Evolutionary conservation across 2,797 vertebrate species (phyloP).

Genomic region (Eulemur coronatus): DNA sequence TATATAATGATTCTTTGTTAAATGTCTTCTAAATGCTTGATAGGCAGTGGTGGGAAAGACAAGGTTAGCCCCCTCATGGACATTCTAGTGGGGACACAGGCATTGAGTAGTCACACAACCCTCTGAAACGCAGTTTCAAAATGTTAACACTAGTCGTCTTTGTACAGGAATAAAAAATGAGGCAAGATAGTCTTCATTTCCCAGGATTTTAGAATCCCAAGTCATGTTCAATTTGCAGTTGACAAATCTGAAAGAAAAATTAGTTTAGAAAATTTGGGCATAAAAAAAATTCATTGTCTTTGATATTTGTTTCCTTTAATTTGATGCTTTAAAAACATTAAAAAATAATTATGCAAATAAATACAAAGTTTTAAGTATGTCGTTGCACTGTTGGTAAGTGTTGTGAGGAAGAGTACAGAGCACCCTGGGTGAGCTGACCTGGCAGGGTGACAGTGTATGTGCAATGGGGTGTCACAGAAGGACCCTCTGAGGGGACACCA

Average conservation of each 20-base stretch:
- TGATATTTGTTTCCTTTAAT: neutral
- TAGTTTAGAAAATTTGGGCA: neutral
- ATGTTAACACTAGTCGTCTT: neutral
- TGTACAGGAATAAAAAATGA: neutral
- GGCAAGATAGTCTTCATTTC: neutral
- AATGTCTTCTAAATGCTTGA: neutral
- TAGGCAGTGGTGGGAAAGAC: neutral
- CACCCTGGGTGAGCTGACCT: neutral
- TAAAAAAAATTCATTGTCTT: neutral
- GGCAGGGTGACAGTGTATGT: accelerated
- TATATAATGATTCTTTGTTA: neutral
- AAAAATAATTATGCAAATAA: neutral
- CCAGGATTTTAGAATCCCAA: neutral
- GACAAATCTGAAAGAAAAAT: slow-evolving; percentile 13
- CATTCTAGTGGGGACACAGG: neutral
- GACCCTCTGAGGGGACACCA: accelerated
- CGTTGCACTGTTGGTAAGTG: neutral
- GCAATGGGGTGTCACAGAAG: neutral
- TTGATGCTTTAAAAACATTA: neutral
- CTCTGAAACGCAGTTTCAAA: neutral
- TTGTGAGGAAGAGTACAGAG: neutral
- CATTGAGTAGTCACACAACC: neutral
- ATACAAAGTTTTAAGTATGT: neutral
- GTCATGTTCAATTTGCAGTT: neutral
- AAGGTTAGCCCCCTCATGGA: neutral